Base-by-base conservation (phyloP, 2,888 invertebrate genomes). In the Therioaphis trifolii region DNA sequence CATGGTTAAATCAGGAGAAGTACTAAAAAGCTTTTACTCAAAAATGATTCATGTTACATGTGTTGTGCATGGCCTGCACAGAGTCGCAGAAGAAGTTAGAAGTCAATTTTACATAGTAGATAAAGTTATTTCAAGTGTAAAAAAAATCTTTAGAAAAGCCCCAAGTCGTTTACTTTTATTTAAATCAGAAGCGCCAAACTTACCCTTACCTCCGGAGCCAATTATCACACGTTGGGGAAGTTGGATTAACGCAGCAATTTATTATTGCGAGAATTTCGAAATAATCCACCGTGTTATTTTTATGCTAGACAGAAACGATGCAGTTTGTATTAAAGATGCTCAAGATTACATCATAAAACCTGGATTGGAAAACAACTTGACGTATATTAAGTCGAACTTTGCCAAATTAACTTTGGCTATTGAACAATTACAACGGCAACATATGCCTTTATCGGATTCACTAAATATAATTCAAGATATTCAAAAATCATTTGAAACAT, bases 351-450 rank as follows among this genome's bases (percentile, higher is more conserved):
- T 49, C 18, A 21, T 61, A 61, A 61, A 61, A 61, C 61, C 61
- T 21, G 61, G 61, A 21, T 61, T 61, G 18, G 61, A 61, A 61
- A 61, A 61, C 18, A 61, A 61, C 21, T 21, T 61, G 3, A 61
- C 61, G 61, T 61, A 61, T 21, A 21, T 61, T 61, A 21, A 61
- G 18, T 61, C 61, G 18, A 61, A 61, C 61, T 61, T 61, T 61
- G 61, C 21, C 11, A 61, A 21, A 21, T 61, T 61, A 18, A 61
- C 61, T 24, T 21, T 21, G 61, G 61, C 61, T 61, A 61, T 24
- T 61, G 61, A 61, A 21, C 11, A 61, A 21, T 61, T 61, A 61
- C 24, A 61, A 61, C 61, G 18, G 21, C 61, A 61, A 61, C n/a
- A 61, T 61, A 18, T 61, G 18, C 61, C n/a, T 15, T 21, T 21